Evolutionary conservation across 1,140 invertebrate species (phyloP), one percentile per base, ranked within the genome.

Genomic region (Proales similis): DNA sequence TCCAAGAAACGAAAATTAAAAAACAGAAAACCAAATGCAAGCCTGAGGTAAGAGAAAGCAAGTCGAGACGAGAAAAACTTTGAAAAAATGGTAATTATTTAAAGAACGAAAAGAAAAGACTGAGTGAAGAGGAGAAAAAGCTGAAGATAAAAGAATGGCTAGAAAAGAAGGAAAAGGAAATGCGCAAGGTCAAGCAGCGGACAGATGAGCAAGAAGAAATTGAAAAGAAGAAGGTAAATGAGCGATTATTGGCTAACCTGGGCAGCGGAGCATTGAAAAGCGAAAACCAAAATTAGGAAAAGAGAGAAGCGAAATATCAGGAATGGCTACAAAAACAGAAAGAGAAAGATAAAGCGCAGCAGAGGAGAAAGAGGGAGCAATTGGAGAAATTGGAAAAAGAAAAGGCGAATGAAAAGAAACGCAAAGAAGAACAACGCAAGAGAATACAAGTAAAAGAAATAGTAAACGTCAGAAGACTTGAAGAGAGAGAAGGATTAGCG

Each of bases 81-180:
- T 1, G 7, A 24, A 12, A 29, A 29, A 17, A 48, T 29, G 30
- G 30, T 14, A 27, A 17, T 48, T 48, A 7, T 20, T 47, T 47
- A 5, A 17, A 17, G n/a, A 47, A 17, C 19, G 45, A 57, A 22
- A 42, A 53, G n/a, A 12, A n/a, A 4, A 36, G 29, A 19, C 17
- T 57, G 32, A 22, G 14, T 19, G 51, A 57, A 14, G 51, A 57
- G 22, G 33, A 57, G 20, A 57, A 57, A 24, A 22, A 26, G 29
- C 9, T 42, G 45, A 57, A 57, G 32, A 19, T 57, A 43, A 42
- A 29, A 17, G 51, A 57, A 39, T 57, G 51, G 51, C 14, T 57
- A 14, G 17, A 39, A 20, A 57, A 57, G 27, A 57, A 57, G 32
- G 22, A 14, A 2, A 19, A 43, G n/a, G n/a, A n/a, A n/a, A n/a